Evolutionary conservation across 1,140 invertebrate genomes (phyloP).

Genomic region (Drosophila sturtevanti): DNA sequence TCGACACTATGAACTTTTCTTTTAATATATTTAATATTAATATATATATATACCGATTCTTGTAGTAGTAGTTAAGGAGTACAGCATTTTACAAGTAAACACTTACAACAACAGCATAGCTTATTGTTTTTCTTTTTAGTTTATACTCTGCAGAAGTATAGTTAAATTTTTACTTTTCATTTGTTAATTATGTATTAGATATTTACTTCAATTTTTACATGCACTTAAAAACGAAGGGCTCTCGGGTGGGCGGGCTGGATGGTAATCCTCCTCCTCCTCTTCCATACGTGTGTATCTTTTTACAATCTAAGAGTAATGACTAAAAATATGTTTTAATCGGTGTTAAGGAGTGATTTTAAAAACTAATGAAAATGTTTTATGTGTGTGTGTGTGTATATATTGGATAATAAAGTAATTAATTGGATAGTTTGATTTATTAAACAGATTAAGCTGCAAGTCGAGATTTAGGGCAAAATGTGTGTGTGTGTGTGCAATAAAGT

Average conservation of each 20-base stretch:
- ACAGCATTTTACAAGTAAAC: conserved; percentile 75
- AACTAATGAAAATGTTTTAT: conserved; percentile 60
- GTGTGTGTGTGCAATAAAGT: conserved; percentile 9
- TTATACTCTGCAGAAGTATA: conserved; percentile 57
- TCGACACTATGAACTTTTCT: neutral
- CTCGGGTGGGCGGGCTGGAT: neutral
- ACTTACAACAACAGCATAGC: conserved; percentile 62
- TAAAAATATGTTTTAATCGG: conserved; percentile 42
- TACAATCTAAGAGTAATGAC: conserved; percentile 65
- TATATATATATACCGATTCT: conserved; percentile 59
- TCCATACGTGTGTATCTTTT: conserved; percentile 26
- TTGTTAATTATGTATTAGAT: conserved; percentile 38
- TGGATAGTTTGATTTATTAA: conserved; percentile 25
- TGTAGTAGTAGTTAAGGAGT: conserved; percentile 71
- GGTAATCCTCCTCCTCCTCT: neutral
- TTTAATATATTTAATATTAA: conserved; percentile 59
- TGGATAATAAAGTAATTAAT: conserved; percentile 28
- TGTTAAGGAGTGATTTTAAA: conserved; percentile 45
- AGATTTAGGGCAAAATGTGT: conserved; percentile 32
- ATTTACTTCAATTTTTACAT: conserved; percentile 57
- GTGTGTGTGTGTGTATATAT: conserved; percentile 19
- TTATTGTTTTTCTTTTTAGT: conserved; percentile 54
- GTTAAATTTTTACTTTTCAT: conserved; percentile 40
- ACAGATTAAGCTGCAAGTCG: conserved; percentile 31
- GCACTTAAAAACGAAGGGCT: conserved; percentile 44